Evolutionary conservation across 2,888 invertebrate species (phyloP).

Genomic region (Panzeria rudis): DNA sequence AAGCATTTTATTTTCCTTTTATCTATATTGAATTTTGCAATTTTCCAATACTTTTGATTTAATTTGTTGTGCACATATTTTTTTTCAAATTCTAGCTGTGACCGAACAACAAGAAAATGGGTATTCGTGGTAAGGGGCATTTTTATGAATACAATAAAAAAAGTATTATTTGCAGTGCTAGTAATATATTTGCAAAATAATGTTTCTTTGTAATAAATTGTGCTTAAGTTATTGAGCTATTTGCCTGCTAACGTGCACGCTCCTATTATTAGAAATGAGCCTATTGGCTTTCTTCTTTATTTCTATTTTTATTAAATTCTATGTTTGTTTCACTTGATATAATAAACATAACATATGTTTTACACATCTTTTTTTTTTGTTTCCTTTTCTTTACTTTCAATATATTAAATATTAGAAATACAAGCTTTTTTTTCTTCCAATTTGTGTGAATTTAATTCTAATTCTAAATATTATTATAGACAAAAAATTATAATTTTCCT

Average conservation of each 20-base stretch:
- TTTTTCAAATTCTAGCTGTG: neutral
- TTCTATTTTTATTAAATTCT: too few relatives aligned
- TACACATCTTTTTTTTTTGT: neutral
- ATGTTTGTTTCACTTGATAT: neutral
- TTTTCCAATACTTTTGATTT: constrained; percentile 51
- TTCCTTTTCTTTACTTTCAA: neutral
- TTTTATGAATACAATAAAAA: neutral
- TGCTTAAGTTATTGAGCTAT: too few relatives aligned
- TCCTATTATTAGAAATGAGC: too few relatives aligned
- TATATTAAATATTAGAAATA: constrained; percentile 5
- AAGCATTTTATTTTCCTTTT: constrained; percentile 48
- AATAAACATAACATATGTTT: constrained; percentile 45
- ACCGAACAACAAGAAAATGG: neutral
- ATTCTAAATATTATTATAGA: neutral
- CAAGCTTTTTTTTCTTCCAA: constrained; percentile 3
- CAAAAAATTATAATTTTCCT: neutral
- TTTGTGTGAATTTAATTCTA: neutral
- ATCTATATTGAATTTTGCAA: constrained; percentile 52
- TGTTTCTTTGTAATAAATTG: too few relatives aligned
- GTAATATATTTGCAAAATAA: too few relatives aligned
- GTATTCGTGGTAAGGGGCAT: neutral
- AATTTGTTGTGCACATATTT: constrained; percentile 50
- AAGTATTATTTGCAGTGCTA: too few relatives aligned
- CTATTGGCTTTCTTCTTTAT: too few relatives aligned
- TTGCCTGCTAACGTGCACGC: too few relatives aligned